These are phyloP conservation scores for Phasianus colchicus DNA, from an alignment of 2,113 vertebrate genomes.

Conservation along the genomic window DNA sequence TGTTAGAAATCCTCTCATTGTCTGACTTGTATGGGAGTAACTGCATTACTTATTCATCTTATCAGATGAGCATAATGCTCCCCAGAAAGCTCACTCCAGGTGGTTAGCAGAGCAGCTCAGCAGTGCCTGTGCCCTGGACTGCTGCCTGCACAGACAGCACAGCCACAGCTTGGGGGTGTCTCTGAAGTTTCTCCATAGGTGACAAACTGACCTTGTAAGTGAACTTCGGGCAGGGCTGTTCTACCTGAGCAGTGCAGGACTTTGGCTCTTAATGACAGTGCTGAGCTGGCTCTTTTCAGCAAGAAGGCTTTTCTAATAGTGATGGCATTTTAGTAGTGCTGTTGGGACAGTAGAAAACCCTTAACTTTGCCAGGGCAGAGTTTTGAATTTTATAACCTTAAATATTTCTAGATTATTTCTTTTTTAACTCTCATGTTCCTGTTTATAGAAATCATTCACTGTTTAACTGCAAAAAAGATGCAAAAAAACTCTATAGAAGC, in stretches of 20 bases:
- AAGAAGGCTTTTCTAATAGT: background rate
- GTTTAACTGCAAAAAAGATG: background rate
- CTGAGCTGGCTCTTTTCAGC: background rate
- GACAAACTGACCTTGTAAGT: background rate
- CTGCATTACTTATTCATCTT: slow-evolving; percentile 2
- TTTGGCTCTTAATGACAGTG: background rate
- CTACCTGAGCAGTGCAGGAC: background rate
- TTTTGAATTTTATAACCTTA: background rate
- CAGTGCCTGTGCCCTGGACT: background rate
- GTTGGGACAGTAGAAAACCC: background rate
- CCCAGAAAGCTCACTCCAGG: background rate
- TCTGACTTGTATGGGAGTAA: background rate
- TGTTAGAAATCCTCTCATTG: background rate
- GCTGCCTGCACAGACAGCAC: background rate
- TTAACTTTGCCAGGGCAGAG: background rate
- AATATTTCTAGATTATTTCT: background rate
- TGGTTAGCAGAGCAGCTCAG: background rate
- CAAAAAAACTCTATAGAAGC: background rate
- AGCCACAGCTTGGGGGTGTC: background rate
- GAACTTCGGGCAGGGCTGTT: background rate
- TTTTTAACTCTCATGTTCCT: background rate
- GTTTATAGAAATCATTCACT: background rate
- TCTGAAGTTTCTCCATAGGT: background rate
- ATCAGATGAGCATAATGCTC: background rate
- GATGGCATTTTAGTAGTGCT: background rate